Evolutionary conservation across 2,888 invertebrate genomes (phyloP), one percentile per base, ranked within the genome.

Genomic region (Oscheius sp.): DNA sequence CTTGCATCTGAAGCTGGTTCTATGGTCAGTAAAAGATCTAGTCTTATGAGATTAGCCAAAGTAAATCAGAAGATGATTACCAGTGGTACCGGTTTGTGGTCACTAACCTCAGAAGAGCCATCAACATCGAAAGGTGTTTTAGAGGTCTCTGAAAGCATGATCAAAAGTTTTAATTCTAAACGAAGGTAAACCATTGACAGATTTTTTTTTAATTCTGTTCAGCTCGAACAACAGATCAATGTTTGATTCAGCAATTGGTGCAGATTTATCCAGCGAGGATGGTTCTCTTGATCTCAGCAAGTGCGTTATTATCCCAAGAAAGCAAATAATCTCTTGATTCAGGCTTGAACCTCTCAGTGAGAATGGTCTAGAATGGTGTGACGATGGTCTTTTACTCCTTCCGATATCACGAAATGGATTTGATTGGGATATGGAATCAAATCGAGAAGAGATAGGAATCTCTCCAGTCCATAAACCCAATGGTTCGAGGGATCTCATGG

Each of bases 241-340:
- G 80, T 78, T 80, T 50, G 81, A 81, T 66, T 80, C 80, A 24
- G 80, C 80, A 20, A 77, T 81, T 28, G 80, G 77, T 1, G 75
- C 76, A 0, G 81, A 80, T 20, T 59, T 71, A 5, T 73, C 78
- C 26, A 75, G 74, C 24, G 80, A 80, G 17, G 80, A 80, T 20
- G 80, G 74, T n/a, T 73, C 73, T 8, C 14, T 68, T 14, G 36
- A 41, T 36, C 22, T 50, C 14, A 32, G 38, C 41, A 49, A 41
- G 54, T 50, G 24, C 20, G 41, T 5, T 2, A 45, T 54, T 17
- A 36, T 26, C 17, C 14, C 36, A 5, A 28, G 17, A n/a, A 3
- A 28, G 28, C 12, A 12, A 28, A 20, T 33, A 9, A 30, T 22
- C 5, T 12, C 4, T 22, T n/a, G 14, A 32, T 62, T 36, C 20